Evolutionary conservation across 2,888 invertebrate genomes (phyloP), one percentile per base, ranked within the genome.

Genomic region (Drosophila atroscutellata): DNA sequence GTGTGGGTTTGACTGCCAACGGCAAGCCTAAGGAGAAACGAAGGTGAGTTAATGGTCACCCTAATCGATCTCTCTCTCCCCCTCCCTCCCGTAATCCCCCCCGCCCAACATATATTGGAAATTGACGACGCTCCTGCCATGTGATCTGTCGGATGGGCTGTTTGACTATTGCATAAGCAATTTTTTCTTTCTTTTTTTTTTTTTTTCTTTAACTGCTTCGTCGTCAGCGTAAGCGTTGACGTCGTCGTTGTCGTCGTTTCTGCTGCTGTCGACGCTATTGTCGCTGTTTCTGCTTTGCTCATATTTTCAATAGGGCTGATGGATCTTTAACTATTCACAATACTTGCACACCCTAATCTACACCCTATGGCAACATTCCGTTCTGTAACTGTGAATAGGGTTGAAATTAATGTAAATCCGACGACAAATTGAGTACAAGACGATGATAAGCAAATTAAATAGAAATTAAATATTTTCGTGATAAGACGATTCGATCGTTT

Each of bases 21-120:
- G 91, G 91, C 54, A 93, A 93, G 91, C 94, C 94, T 80, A 96
- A 95, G 94, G 96, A 95, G 91, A 96, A 96, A 93, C 94, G 95
- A 93, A 95, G 95, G 96, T 96, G 93, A 94, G 91, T 77, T 56
- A 30, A 61, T 66, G 28, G 36, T 37, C 47, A 65, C 13, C 24
- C 37, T 18, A 36, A 39, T 36, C n/a, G 4, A n/a, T 45, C 45
- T 20, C 26, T 11, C 13, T 2, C 36, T 20, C 4, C 4, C 24
- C 1, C 24, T 9, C 49, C 18, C 18, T n/a, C 24, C 26, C 30
- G 50, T 15, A 20, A 8, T n/a, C 32, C 11, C 6, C 6, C 3
- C 7, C 13, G n/a, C 24, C 28, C 18, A 32, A 34, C n/a, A 56
- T 18, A n/a, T 39, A 28, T 45, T 63, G n/a, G 45, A 45, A 60